These are phyloP conservation scores for Silurus glanis DNA, from an alignment of 2,113 vertebrate genomes.

Conservation along the genomic window DNA sequence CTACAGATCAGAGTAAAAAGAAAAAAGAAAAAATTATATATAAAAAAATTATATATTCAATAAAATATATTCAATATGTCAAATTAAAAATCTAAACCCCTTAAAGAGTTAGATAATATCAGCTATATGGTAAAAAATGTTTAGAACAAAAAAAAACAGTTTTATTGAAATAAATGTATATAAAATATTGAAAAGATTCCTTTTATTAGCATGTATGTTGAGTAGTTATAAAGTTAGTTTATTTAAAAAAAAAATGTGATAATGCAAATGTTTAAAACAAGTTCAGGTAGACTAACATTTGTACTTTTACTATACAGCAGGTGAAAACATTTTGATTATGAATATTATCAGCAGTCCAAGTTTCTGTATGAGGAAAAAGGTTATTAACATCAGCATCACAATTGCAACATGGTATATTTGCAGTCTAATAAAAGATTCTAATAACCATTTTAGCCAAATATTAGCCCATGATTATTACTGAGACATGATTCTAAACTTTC, in stretches of 20 bases:
- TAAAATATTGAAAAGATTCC: neutral
- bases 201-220: neutral
- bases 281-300: neutral
- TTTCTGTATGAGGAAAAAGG: neutral
- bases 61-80: too few relatives aligned
- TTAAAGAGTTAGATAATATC: too few relatives aligned
- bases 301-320: neutral
- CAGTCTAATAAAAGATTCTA: neutral
- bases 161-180: neutral
- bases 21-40: too few relatives aligned
- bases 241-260: neutral
- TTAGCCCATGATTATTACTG: neutral
- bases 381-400: neutral
- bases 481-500: neutral
- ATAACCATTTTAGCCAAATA: neutral
- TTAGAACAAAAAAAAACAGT: neutral
- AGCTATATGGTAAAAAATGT: neutral
- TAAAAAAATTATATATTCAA: too few relatives aligned
- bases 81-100: too few relatives aligned
- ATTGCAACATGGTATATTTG: neutral
- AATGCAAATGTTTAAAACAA: neutral
- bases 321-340: neutral
- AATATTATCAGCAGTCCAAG: neutral
- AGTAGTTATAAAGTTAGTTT: neutral
- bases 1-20: too few relatives aligned